Percentiles rank a stretch among this genome's conserved stretches.
Evolutionary conservation across 2,113 vertebrate species (phyloP).

Genomic region (Cyrtonyx montezumae): DNA sequence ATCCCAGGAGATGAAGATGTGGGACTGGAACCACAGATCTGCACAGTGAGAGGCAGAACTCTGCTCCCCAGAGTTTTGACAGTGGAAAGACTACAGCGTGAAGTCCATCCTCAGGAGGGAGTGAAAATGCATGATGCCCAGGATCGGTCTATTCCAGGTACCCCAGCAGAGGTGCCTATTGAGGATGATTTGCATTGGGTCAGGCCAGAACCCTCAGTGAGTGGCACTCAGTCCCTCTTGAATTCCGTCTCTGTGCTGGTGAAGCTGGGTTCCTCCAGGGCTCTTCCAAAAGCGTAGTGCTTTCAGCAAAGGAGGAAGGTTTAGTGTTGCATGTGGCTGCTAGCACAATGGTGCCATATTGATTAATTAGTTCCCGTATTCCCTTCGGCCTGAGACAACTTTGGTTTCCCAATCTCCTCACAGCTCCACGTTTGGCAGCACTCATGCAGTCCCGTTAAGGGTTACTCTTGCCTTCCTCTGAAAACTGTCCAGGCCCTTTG

Average conservation of each 20-base stretch:
- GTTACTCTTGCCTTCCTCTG: slow-evolving; percentile 46
- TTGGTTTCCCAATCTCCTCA: neutral
- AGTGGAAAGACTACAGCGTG: neutral
- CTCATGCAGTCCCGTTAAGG: neutral
- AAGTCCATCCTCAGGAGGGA: neutral
- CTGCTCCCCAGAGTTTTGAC: neutral
- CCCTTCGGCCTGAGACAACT: neutral
- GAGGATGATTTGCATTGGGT: neutral
- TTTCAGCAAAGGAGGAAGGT: neutral
- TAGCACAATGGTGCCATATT: neutral
- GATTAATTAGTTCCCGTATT: neutral
- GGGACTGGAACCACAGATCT: neutral
- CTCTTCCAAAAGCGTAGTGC: neutral
- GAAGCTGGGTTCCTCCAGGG: neutral
- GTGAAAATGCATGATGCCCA: neutral
- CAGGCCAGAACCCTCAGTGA: neutral
- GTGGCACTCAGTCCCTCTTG: neutral
- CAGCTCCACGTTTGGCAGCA: neutral
- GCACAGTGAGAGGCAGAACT: neutral
- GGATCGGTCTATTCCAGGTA: neutral
- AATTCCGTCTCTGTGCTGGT: rapidly evolving
- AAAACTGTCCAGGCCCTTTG: slow-evolving; percentile 19
- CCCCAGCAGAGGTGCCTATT: neutral
- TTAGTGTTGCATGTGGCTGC: neutral
- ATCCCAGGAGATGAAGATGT: neutral